Evolutionary conservation across 2,797 vertebrate genomes (phyloP).

Genomic region (Lepus townsendii): DNA sequence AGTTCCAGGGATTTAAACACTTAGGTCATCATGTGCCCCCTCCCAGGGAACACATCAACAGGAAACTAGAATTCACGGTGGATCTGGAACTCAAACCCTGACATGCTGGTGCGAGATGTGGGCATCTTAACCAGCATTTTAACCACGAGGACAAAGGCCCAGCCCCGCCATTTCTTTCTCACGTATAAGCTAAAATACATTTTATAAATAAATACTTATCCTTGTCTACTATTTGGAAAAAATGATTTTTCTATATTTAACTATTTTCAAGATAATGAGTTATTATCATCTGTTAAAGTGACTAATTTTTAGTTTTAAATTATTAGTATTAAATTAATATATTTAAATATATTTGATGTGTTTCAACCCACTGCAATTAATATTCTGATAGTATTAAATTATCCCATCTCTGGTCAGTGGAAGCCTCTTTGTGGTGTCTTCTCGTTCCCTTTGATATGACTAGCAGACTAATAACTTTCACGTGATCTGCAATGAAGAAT

Average conservation of each 20-base stretch:
- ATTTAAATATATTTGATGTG: background rate
- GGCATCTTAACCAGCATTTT: too few species aligned
- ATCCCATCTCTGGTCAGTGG: background rate
- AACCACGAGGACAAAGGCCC: too few species aligned
- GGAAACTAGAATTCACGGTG: too few species aligned
- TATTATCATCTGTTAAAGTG: background rate
- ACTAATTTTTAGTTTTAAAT: background rate
- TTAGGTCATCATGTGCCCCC: too few species aligned
- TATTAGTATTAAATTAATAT: background rate
- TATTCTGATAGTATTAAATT: background rate
- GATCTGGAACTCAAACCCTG: too few species aligned
- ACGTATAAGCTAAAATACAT: background rate
- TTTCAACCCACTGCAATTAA: background rate
- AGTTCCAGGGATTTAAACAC: too few species aligned
- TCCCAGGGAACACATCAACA: too few species aligned
- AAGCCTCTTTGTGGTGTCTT: background rate
- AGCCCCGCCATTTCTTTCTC: background rate
- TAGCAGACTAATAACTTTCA: background rate
- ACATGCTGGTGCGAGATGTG: too few species aligned
- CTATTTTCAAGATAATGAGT: background rate
- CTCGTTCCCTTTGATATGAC: background rate
- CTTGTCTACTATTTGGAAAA: background rate
- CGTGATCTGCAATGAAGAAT: background rate
- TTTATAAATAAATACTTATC: background rate
- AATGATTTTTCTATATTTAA: background rate